These are phyloP conservation scores for Trichonephila clavata DNA, from an alignment of 1,140 invertebrate species.

Conservation along the genomic window DNA sequence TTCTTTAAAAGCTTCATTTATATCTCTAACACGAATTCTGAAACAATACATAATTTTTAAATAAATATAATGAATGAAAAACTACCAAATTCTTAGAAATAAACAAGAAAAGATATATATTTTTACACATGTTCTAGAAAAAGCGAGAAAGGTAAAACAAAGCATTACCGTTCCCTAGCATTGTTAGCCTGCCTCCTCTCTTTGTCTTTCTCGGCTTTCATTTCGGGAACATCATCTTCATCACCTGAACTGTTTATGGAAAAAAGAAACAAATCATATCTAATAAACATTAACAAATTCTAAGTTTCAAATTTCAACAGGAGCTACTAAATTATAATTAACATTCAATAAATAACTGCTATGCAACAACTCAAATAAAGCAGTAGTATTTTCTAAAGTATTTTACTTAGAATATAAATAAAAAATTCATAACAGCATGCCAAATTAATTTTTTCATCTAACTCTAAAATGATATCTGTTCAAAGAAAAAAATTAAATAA, in stretches of 20 bases:
- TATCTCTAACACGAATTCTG: conserved; percentile 85
- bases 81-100: no score
- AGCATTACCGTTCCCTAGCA: conserved; percentile 93
- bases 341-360: no score
- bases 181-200: conserved; percentile 99
- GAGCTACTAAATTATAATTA: no score
- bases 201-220: conserved; percentile 96
- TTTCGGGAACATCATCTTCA: conserved; percentile 88
- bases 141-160: not conserved
- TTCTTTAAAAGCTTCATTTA: conserved; percentile 87
- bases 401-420: no score
- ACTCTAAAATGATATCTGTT: not conserved
- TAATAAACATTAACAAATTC: not conserved
- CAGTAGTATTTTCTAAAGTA: no score
- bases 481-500: not conserved
- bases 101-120: no score
- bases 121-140: no score
- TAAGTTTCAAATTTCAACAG: not conserved
- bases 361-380: no score
- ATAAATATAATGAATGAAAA: no score
- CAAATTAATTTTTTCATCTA: not conserved
- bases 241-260: conserved; percentile 81
- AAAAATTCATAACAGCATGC: not conserved
- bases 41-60: conserved; percentile 1
- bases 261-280: not conserved